Conservation (phyloP, 2,797 vertebrate genomes). For the Gymnocypris eckloni region DNA sequence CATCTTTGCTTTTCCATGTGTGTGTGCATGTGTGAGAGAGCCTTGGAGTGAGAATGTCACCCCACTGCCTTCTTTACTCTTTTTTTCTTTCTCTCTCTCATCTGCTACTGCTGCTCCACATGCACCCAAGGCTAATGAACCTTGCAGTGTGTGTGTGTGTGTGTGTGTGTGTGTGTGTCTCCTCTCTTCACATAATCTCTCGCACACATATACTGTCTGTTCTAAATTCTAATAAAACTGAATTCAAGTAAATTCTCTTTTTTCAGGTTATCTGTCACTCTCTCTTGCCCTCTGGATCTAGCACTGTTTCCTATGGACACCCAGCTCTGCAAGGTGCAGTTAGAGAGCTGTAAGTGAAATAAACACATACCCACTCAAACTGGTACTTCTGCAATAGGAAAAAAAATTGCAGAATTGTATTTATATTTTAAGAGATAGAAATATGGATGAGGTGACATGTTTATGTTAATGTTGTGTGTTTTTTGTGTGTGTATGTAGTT, state of each 20-base stretch:
- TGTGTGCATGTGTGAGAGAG: background rate
- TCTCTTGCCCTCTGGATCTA: slow-evolving; percentile 96
- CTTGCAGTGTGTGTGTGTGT: slow-evolving; percentile 47
- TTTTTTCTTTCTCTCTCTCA: slow-evolving; percentile 23
- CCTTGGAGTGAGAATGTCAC: slow-evolving; percentile 42
- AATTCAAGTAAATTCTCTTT: slow-evolving; percentile 24
- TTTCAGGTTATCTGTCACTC: slow-evolving; percentile 90
- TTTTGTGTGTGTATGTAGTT: slow-evolving; percentile 73
- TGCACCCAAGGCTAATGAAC: slow-evolving; percentile 56
- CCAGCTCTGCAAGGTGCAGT: slow-evolving; percentile 95
- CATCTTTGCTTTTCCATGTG: slow-evolving; percentile 31
- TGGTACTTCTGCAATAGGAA: background rate
- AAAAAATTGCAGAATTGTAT: background rate
- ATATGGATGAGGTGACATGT: background rate
- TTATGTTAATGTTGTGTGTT: slow-evolving; percentile 16
- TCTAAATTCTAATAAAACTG: slow-evolving; percentile 5
- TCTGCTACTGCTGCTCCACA: slow-evolving; percentile 59
- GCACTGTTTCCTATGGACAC: slow-evolving; percentile 97
- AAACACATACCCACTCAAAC: slow-evolving; percentile 26
- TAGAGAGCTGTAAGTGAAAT: slow-evolving; percentile 92
- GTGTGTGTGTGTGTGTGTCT: background rate
- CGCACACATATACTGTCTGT: slow-evolving; percentile 17
- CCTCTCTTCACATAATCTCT: slow-evolving; percentile 12
- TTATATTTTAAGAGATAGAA: background rate
- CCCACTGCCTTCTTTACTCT: background rate